These are phyloP conservation scores for Drosophila suboccidentalis DNA, from an alignment of 2,888 invertebrate genomes.

Conservation along the genomic window DNA sequence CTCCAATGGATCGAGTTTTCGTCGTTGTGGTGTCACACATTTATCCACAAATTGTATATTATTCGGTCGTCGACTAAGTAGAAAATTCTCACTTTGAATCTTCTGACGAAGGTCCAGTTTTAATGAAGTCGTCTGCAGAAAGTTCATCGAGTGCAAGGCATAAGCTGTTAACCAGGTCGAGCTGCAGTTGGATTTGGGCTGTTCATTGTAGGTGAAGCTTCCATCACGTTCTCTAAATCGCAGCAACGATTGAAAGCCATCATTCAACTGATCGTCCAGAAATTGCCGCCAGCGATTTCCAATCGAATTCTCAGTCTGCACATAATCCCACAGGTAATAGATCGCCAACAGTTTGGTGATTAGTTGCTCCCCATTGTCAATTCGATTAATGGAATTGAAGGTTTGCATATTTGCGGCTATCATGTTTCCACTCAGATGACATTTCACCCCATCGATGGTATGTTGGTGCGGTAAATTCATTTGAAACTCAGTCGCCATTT, in stretches of 20 bases:
- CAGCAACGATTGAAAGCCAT: conserved; percentile 45
- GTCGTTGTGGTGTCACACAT: conserved; percentile 16
- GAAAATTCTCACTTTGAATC: conserved; percentile 6
- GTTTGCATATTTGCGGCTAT: conserved; percentile 9
- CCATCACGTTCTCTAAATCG: conserved; percentile 23
- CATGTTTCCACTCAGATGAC: conserved; percentile 17
- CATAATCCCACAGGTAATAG: conserved; percentile 31
- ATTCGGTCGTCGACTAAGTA: conserved; percentile 11
- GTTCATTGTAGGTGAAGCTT: conserved; percentile 28
- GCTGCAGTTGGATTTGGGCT: conserved; percentile 16
- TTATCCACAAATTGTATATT: background rate
- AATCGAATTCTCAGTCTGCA: background rate
- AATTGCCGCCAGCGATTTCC: background rate
- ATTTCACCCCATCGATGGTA: conserved; percentile 14
- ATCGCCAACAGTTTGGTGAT: conserved; percentile 40
- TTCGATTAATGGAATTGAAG: background rate
- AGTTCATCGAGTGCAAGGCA: conserved; percentile 24
- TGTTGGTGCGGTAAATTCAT: conserved; percentile 2
- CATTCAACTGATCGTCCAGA: conserved; percentile 20
- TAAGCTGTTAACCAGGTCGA: conserved; percentile 51
- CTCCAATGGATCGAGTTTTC: conserved; percentile 21
- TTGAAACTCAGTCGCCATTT: background rate
- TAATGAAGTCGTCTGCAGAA: conserved; percentile 6
- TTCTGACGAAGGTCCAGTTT: background rate
- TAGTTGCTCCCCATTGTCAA: conserved; percentile 37